Percentiles rank a stretch among this genome's conserved stretches.
phyloP scores from a whole-genome alignment of 2,113 vertebrate genomes.

The Pachycephala philippinensis region DNA sequence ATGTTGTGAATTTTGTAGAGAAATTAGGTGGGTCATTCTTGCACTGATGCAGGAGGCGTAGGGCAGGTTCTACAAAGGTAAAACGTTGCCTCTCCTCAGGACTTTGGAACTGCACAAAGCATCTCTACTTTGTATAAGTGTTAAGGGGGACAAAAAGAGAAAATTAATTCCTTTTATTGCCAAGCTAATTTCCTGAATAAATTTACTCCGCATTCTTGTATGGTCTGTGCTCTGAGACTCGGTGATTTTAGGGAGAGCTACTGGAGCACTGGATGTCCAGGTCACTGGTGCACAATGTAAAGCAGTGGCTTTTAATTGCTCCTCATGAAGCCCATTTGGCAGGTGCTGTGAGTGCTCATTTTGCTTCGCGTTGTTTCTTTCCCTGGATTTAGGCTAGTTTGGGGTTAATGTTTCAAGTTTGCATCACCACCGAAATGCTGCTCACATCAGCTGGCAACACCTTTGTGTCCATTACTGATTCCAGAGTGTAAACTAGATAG shows the following conservation, averaged over 20 bases:
- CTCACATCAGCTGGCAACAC: neutral
- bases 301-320: neutral
- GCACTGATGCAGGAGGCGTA: neutral
- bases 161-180: neutral
- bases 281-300: neutral
- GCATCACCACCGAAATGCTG: neutral
- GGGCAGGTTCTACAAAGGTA: neutral
- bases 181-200: neutral
- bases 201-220: neutral
- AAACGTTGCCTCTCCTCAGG: neutral
- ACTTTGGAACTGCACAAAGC: neutral
- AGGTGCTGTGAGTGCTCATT: neutral
- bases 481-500: neutral
- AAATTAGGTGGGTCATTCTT: neutral
- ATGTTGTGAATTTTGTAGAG: neutral
- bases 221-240: neutral
- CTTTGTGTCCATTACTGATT: neutral
- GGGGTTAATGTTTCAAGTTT: neutral
- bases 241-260: neutral
- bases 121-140: neutral
- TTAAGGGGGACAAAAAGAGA: neutral
- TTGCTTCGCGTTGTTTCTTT: neutral
- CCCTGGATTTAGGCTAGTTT: neutral
- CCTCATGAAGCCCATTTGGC: neutral
- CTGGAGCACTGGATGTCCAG: neutral